Base-by-base conservation (phyloP, 2,113 vertebrate genomes). In the Saguinus midas region DNA sequence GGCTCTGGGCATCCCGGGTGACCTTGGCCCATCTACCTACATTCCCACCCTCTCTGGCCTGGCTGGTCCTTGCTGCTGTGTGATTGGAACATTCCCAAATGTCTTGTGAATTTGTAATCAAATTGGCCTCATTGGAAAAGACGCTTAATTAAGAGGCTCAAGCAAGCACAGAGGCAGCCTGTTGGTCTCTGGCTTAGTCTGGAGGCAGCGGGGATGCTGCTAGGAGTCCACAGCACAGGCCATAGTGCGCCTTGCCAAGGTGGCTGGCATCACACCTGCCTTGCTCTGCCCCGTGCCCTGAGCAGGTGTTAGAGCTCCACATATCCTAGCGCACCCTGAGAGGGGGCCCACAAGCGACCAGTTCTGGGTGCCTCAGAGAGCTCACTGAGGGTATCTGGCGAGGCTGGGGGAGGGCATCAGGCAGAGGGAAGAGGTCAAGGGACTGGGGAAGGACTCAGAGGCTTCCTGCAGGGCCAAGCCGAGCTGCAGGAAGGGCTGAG, bases 281-380 rank as follows among this genome's bases (percentile, higher is more conserved):
- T 40, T 27, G 78, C 52, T 61, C 21, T 75, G 45, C 50, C 78
- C 43, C 17, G 0, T 40, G 21, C 21, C 43, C 55, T 16, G 2
- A 27, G n/a, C 72, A 52, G 13, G 32, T 25, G 45, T 20, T 55
- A 76, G 73, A 11, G 13, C 16, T 23, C 6, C 5, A 2, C 0
- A 13, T 40, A 6, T 29, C 58, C 58, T 45, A 1, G 50, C 3
- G 29, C 10, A 64, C 61, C 61, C 50, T n/a, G 40, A 52, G 43
- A 13, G 2, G 20, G 57, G 10, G 43, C 57, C 79, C 10, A 6
- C 29, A 10, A 18, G 32, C 2, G 4, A 13, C 43, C 0, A 10
- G 55, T 11, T 64, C 6, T 8, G 3, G 6, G n/a, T 48, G 35
- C 70, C 64, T 72, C 4, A 3, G n/a, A n/a, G 61, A n/a, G 27